phyloP scores from a whole-genome alignment of 2,888 invertebrate species.

The Eupithecia inturbata region DNA sequence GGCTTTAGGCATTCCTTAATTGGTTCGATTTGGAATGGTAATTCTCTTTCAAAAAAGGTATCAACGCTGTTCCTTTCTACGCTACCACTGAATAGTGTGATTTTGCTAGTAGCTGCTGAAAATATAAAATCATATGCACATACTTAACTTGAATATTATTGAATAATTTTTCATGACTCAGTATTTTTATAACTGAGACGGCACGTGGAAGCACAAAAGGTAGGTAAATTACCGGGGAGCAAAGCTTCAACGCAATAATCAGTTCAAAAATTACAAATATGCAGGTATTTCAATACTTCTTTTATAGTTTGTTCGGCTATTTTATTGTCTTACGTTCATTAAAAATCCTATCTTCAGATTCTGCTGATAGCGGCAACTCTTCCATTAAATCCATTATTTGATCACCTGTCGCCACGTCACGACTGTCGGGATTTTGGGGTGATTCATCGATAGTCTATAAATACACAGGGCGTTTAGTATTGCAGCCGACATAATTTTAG shows the following conservation, averaged over 20 bases:
- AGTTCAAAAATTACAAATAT: neutral
- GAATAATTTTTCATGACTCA: neutral
- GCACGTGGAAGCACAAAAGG: neutral
- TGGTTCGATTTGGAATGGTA: slow-evolving; percentile 83
- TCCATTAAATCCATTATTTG: neutral
- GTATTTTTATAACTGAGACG: neutral
- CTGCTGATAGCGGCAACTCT: neutral
- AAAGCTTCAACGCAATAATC: neutral
- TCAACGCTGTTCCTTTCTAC: slow-evolving; percentile 68
- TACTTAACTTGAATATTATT: neutral
- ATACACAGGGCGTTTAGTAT: too few species aligned
- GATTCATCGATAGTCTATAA: neutral
- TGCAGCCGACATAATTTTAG: too few species aligned
- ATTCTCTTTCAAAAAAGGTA: slow-evolving; percentile 73
- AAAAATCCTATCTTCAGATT: neutral
- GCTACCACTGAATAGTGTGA: slow-evolving; percentile 72
- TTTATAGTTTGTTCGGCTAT: neutral
- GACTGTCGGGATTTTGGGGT: neutral
- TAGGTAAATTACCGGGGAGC: neutral
- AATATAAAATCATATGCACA: neutral
- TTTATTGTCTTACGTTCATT: neutral
- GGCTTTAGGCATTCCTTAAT: slow-evolving; percentile 73
- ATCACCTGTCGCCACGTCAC: neutral
- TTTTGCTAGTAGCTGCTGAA: slow-evolving; percentile 61
- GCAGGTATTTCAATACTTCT: neutral